phyloP scores from a whole-genome alignment of 2,797 vertebrate genomes.

The Pipistrellus pygmaeus region DNA sequence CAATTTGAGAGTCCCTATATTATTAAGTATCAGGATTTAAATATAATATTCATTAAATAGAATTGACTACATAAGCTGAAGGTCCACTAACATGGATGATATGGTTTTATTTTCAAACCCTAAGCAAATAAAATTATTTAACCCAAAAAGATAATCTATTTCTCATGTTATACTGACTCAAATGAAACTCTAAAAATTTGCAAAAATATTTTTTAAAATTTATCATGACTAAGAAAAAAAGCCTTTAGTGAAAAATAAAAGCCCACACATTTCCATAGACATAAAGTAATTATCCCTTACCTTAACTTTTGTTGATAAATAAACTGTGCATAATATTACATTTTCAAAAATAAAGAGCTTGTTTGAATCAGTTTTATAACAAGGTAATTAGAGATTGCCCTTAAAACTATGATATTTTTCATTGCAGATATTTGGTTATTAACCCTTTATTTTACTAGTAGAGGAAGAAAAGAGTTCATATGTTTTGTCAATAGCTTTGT shows the following conservation, averaged over 20 bases:
- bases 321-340: not conserved
- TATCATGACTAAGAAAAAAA: not conserved
- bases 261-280: not conserved
- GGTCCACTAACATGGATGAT: not conserved
- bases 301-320: not conserved
- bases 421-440: not conserved
- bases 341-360: conserved; percentile 9
- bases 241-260: not conserved
- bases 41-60: conserved; percentile 23
- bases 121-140: conserved; percentile 16
- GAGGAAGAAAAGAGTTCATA: not conserved
- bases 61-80: conserved; percentile 7
- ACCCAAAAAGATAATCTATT: not conserved
- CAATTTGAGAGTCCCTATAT: not conserved
- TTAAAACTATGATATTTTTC: conserved; percentile 21
- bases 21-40: conserved; percentile 51
- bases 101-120: not conserved
- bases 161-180: not conserved
- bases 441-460: not conserved
- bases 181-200: not conserved
- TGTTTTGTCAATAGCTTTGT: not conserved
- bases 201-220: conserved; percentile 22
- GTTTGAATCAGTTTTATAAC: conserved; percentile 8
- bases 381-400: not conserved
- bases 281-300: not conserved